Evolutionary conservation across 2,113 vertebrate species (phyloP).

Genomic region (Balaenoptera acutorostrata): DNA sequence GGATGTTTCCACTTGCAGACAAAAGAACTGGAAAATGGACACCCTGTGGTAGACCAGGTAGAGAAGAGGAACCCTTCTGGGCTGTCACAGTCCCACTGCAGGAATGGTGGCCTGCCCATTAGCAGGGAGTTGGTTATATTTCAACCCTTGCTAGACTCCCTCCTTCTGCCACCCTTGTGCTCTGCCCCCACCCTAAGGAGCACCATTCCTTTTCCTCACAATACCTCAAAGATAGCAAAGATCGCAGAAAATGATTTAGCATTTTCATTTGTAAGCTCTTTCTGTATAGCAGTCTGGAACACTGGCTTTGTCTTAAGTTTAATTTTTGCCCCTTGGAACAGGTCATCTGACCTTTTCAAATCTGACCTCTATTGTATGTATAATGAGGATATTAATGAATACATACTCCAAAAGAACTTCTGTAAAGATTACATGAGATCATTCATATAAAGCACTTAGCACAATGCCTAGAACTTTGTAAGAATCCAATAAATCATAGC

Average conservation of each 20-base stretch:
- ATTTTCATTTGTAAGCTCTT: conserved; percentile 36
- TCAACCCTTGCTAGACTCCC: not conserved
- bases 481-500: conserved; percentile 54
- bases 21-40: not conserved
- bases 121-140: not conserved
- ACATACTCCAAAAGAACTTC: conserved; percentile 29
- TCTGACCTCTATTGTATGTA: not conserved
- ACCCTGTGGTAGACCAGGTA: not conserved
- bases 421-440: conserved; percentile 39
- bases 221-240: not conserved
- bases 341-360: not conserved
- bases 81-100: not conserved
- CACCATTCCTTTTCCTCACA: not conserved
- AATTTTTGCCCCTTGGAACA: not conserved
- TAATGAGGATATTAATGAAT: conserved; percentile 33
- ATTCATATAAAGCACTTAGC: conserved; percentile 47
- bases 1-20: not conserved
- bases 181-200: not conserved
- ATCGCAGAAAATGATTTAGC: not conserved
- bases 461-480: conserved; percentile 47
- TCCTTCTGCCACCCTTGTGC: not conserved
- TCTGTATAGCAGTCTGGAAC: not conserved
- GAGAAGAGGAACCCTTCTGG: not conserved
- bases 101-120: not conserved
- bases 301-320: not conserved